Evolutionary conservation across 2,888 invertebrate genomes (phyloP), one percentile per base, ranked within the genome.

Genomic region (Euplexia lucipara): DNA sequence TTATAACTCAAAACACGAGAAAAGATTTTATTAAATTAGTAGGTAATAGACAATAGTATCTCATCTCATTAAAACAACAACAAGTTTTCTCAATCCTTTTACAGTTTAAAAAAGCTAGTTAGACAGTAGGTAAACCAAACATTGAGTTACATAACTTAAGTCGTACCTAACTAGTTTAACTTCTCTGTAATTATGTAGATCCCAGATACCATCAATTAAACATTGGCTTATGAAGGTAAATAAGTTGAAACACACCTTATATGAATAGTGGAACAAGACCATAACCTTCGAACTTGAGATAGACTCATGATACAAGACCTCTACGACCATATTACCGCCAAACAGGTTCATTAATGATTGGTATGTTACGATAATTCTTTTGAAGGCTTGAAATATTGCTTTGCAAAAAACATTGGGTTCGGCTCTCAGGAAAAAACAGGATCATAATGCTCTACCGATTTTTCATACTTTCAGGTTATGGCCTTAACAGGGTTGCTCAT

Each of bases 231-330:
- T 30, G 26, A 37, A 70, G 57, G 47, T 48, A 53, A 66, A 66
- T 58, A 58, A 20, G 30, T 53, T 42, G 34, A n/a, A 39, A 35
- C 45, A 48, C n/a, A 45, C 70, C 70, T 30, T 73, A 20, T 41
- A 59, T 22, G 61, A 32, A 45, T 57, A 69, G 44, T 61, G 45
- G 60, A 69, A 54, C 69, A 63, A 76, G 69, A 73, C 37, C 58
- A 47, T 61, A 48, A 48, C 70, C 74, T 66, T 66, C 72, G 7
- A 42, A 42, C 45, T 51, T 52, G n/a, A 59, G 26, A 30, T 20
- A 41, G 9, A 51, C 26, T 34, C 18, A 42, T 22, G 26, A 9
- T 22, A 12, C 7, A 34, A 51, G 16, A 51, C n/a, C 20, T 39
- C 9, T n/a, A 7, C 41, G 51, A 39, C 32, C 22, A 32, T 72